phyloP scores from a whole-genome alignment of 2,113 vertebrate species.

The Corvus hawaiiensis region DNA sequence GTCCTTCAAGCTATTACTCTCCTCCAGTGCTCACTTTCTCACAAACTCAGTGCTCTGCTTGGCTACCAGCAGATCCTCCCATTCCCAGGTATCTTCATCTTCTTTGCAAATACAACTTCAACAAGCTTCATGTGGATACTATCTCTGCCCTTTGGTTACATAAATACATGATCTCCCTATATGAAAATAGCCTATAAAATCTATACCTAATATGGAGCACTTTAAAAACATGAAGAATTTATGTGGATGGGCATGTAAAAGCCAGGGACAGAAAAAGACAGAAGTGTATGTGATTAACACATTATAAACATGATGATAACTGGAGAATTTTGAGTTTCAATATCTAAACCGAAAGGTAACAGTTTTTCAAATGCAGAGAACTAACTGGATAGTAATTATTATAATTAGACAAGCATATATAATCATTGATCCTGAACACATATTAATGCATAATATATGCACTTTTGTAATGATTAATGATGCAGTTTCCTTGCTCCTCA shows the following conservation, averaged over 20 bases:
- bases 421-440: background rate
- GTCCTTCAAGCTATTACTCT: background rate
- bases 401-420: background rate
- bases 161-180: background rate
- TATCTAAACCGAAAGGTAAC: background rate
- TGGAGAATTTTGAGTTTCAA: background rate
- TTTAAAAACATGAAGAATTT: background rate
- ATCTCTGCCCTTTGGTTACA: background rate
- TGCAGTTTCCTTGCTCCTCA: background rate
- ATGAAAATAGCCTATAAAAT: background rate
- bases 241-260: background rate
- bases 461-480: background rate
- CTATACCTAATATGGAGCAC: background rate
- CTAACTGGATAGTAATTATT: background rate
- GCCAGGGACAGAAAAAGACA: background rate
- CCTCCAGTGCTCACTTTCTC: background rate
- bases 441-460: background rate
- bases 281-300: background rate
- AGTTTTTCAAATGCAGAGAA: background rate
- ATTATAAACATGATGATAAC: background rate
- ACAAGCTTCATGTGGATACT: background rate
- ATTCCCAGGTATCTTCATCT: background rate
- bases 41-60: background rate
- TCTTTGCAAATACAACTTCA: background rate
- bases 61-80: background rate